phyloP scores from a whole-genome alignment of 2,113 vertebrate genomes.

The Candoia aspera region DNA sequence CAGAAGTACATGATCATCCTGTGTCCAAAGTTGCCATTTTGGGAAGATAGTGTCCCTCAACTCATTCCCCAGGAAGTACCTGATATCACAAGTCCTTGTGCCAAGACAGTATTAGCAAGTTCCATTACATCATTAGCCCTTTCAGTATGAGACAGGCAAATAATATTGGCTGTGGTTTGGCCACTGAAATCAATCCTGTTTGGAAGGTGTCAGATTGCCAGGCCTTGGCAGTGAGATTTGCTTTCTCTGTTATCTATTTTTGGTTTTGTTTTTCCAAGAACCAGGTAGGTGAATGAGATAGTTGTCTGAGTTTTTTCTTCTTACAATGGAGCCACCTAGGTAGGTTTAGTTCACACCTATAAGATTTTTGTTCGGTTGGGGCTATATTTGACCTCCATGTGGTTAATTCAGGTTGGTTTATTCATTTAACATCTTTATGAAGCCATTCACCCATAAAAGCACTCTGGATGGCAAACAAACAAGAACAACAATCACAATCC shows the following conservation, averaged over 20 bases:
- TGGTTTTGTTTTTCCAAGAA: neutral
- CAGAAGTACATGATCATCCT: neutral
- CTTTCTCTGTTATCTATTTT: neutral
- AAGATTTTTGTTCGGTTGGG: neutral
- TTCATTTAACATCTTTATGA: neutral
- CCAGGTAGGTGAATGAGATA: neutral
- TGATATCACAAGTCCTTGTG: neutral
- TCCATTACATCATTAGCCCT: neutral
- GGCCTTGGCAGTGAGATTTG: neutral
- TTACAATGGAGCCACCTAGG: neutral
- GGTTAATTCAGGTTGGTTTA: neutral
- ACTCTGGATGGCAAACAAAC: neutral
- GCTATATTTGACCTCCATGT: neutral
- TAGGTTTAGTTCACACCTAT: neutral
- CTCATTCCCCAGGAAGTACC: neutral
- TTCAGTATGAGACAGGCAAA: neutral
- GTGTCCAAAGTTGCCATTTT: neutral
- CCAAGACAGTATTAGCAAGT: neutral
- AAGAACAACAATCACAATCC: neutral
- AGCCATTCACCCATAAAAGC: neutral
- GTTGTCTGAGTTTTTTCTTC: neutral
- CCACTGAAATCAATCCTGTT: neutral
- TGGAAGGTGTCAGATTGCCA: neutral
- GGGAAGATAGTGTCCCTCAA: neutral
- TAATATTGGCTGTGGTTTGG: neutral